phyloP scores from a whole-genome alignment of 2,888 invertebrate species.

The Electrophaes corylata region DNA sequence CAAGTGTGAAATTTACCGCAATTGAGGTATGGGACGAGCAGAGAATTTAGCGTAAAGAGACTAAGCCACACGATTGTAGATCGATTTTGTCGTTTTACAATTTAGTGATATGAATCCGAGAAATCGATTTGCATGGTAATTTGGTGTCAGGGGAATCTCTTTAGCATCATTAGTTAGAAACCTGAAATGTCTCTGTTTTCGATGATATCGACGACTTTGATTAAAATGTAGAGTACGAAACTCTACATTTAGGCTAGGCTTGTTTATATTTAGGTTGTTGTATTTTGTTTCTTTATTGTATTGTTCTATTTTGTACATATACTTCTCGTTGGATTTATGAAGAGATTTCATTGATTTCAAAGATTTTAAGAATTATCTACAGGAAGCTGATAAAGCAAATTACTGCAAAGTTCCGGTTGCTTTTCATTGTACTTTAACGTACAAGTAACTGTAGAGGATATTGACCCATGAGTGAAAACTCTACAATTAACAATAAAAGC shows the following conservation, averaged over 20 bases:
- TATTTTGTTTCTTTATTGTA: too few species aligned
- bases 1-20: slow-evolving; percentile 45
- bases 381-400: neutral
- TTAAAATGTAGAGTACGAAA: neutral
- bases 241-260: too few species aligned
- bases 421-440: neutral
- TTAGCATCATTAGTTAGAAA: neutral
- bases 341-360: too few species aligned
- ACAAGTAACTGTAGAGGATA: slow-evolving; percentile 29
- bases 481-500: slow-evolving; percentile 59
- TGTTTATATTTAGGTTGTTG: neutral
- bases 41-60: slow-evolving; percentile 49
- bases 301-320: too few species aligned
- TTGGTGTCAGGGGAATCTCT: neutral
- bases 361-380: neutral
- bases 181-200: neutral
- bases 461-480: slow-evolving; percentile 62
- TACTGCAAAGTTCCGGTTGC: neutral
- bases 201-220: too few species aligned
- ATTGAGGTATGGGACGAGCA: slow-evolving; percentile 42
- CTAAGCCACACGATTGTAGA: slow-evolving; percentile 44
- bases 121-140: neutral
- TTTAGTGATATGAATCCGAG: neutral
- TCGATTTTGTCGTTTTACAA: slow-evolving; percentile 14
- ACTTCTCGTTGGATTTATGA: too few species aligned